A percentile compares a stretch with the other conserved stretches of the same genome.
phyloP scores from a whole-genome alignment of 1,140 invertebrate species.

The Sitophilus oryzae region DNA sequence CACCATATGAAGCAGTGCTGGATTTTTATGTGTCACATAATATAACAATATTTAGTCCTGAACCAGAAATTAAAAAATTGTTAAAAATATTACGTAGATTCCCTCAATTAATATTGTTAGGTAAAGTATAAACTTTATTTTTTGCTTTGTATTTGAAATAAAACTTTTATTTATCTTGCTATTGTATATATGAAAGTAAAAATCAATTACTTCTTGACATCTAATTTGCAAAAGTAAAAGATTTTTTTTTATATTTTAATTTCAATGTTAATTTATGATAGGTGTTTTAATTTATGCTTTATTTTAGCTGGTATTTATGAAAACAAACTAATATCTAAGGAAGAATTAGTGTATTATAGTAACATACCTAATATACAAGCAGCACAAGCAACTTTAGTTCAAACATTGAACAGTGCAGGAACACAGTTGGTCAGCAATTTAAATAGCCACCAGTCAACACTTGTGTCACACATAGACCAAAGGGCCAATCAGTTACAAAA shows the following conservation, averaged over 20 bases:
- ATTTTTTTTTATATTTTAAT: no score
- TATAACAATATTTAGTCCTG: conserved; percentile 58
- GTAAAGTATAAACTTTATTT: conserved; percentile 40
- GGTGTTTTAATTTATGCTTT: conserved; percentile 18
- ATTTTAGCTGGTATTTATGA: conserved; percentile 62
- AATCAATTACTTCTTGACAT: background rate
- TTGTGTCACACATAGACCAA: conserved; percentile 51
- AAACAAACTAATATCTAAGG: conserved; percentile 56
- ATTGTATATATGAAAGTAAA: background rate
- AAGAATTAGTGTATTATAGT: conserved; percentile 59
- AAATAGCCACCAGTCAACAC: conserved; percentile 59
- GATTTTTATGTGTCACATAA: conserved; percentile 53
- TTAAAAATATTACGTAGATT: conserved; percentile 56
- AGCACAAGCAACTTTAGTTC: conserved; percentile 56
- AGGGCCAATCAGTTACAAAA: conserved; percentile 36
- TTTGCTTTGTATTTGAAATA: background rate
- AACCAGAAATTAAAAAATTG: conserved; percentile 51
- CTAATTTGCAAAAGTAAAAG: no score
- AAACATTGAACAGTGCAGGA: conserved; percentile 56
- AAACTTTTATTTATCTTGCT: conserved; percentile 8
- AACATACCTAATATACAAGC: conserved; percentile 55
- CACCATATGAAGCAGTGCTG: conserved; percentile 55
- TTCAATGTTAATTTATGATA: no score
- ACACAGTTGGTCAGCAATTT: conserved; percentile 57
- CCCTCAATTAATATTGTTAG: conserved; percentile 59